Evolutionary conservation across 1,140 invertebrate species (phyloP), one percentile per base, ranked within the genome.

Genomic region (Caenorhabditis inopinata): DNA sequence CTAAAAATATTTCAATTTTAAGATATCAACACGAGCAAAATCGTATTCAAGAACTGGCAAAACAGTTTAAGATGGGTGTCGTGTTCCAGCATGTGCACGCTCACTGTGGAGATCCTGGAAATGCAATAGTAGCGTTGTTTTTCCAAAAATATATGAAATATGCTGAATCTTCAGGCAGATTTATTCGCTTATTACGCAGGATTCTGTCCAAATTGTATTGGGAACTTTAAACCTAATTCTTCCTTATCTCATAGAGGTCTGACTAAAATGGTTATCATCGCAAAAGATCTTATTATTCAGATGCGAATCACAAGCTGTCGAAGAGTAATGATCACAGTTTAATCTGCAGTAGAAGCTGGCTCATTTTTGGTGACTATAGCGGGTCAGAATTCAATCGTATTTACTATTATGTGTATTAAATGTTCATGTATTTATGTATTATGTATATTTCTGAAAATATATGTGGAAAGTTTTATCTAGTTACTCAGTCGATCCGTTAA

Each of bases 31-130:
- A 14, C 2, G 23, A 42, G 12, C 46, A 58, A 18, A 7, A 1
- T 14, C 47, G 68, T 62, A 38, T 78, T 7, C 11, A 12, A n/a
- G 1, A 2, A 1, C 46, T 78, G 53, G 16, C 49, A 0, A 21
- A 53, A 9, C 6, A 78, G n/a, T 45, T 78, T 14, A 27, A 18
- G 29, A 53, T 16, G 14, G 42, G 42, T 11, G 76, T 78, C 32
- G 21, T 62, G 1, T 78, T 78, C 53, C 49, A 78, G 25, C 76
- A 78, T 32, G 76, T 78, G 16, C 68, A 78, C 16, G 76, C 76
- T 25, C 76, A 78, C 29, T 29, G n/a, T 11, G 38, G 51, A 18
- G 76, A 78, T 47, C 76, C 76, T 16, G 76, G 76, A 58, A 78
- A 78, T 42, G 76, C 62, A 42, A 32, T 53, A 23, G 74, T 75